Evolutionary conservation across 1,140 invertebrate species (phyloP), one percentile per base, ranked within the genome.

Genomic region (Drosophila pseudoobscura): DNA sequence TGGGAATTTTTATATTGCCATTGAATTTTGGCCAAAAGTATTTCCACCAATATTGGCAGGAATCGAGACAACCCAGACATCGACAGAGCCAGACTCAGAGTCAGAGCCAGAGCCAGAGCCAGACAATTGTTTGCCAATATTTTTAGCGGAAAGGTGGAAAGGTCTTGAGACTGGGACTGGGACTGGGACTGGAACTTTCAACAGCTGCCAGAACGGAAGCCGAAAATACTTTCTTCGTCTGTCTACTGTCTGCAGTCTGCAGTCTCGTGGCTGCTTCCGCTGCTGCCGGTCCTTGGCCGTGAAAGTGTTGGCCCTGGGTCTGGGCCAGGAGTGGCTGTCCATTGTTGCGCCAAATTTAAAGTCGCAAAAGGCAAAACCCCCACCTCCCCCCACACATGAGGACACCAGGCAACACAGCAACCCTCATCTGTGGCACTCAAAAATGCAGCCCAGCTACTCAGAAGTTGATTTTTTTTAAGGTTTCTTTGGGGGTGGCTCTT

Each of bases 1-100:
- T 68, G 66, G 66, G 80, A 84, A 84, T 85, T 85, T 85, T 77
- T 85, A 85, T 87, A 87, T 87, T 87, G 80, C 63, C 77, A 71
- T 80, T 62, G 57, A 65, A 65, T 61, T 66, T 80, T 55, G 65
- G 56, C 59, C 60, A 66, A 47, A 77, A 65, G 63, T 75, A 75
- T 61, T 66, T 78, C 44, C 63, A 70, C 64, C 76, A 76, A 80
- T 80, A 80, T 71, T 80, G 72, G 52, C 61, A 52, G 22, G 64
- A 49, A 55, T 15, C 35, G 35, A 39, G 35, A 39, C 11, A 39
- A 3, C 35, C 35, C 11, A n/a, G 26, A 22, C 5, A 26, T 5
- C 4, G 24, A 61, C 17, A 6, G 13, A 8, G 53, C 1, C 17
- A 17, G 17, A 17, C 0, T 1, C 17, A 17, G 6, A 31, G 15